Evolutionary conservation across 2,888 invertebrate genomes (phyloP).

Genomic region (Netelia fuscicornis): DNA sequence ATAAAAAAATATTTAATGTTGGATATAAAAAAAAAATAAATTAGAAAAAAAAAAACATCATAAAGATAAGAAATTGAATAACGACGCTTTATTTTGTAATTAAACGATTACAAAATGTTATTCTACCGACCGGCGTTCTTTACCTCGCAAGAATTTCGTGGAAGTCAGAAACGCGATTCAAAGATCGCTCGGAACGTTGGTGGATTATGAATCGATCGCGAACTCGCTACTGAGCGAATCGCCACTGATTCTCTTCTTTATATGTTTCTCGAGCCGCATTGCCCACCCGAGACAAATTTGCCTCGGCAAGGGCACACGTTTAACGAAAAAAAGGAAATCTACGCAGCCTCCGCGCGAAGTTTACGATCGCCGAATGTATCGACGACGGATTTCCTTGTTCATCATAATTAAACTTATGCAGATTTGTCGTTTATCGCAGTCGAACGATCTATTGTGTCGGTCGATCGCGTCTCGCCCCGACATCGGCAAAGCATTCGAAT

Average conservation of each 20-base stretch:
- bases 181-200: background rate
- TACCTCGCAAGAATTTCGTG: conserved; percentile 1
- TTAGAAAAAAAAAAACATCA: too few species aligned
- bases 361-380: background rate
- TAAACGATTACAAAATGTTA: conserved; percentile 28
- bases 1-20: too few species aligned
- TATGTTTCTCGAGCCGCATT: conserved; percentile 22
- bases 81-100: too few species aligned
- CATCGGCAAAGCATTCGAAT: background rate
- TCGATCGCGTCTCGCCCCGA: background rate
- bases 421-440: background rate
- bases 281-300: background rate
- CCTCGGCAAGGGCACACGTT: background rate
- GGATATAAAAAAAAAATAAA: background rate
- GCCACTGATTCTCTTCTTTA: conserved; percentile 12
- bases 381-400: background rate
- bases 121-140: conserved; percentile 71
- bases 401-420: conserved; percentile 5
- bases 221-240: conserved; percentile 16
- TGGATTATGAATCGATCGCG: conserved; percentile 19
- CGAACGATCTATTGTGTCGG: conserved; percentile 6
- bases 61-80: conserved; percentile 1
- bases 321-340: background rate
- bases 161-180: background rate
- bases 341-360: background rate